These are phyloP conservation scores for Metacarcinus magister DNA, from an alignment of 2,888 invertebrate species.

Conservation along the genomic window DNA sequence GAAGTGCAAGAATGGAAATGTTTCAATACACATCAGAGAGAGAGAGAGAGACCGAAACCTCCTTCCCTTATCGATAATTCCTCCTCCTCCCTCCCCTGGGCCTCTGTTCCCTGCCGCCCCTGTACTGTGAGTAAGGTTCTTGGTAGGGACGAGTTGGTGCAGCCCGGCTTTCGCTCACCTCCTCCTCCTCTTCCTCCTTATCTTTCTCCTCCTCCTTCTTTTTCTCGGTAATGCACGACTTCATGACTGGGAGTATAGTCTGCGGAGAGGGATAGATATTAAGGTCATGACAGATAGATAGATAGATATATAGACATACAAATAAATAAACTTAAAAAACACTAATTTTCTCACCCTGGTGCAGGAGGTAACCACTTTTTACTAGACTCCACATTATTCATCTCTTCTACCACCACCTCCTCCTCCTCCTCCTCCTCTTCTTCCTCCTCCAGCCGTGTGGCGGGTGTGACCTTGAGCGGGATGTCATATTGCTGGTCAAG, in stretches of 20 bases:
- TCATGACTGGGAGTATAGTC: conserved; percentile 9
- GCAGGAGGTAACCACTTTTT: conserved; percentile 65
- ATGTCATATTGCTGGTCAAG: conserved; percentile 94
- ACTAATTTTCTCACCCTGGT: background rate
- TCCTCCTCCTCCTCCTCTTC: conserved; percentile 41
- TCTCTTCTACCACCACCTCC: background rate
- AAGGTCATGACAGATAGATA: background rate
- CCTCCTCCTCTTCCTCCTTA: background rate
- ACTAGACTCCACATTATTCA: conserved; percentile 13
- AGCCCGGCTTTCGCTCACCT: background rate
- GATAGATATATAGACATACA: background rate
- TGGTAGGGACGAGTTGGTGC: background rate
- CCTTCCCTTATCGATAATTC: background rate
- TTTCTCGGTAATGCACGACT: conserved; percentile 3
- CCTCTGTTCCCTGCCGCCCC: background rate
- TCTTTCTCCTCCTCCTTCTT: background rate
- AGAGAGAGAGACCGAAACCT: too few relatives aligned
- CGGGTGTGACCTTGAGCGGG: conserved; percentile 84
- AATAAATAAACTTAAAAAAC: background rate
- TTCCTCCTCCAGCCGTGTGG: conserved; percentile 31
- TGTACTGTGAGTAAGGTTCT: background rate
- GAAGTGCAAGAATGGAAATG: too few relatives aligned
- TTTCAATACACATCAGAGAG: too few relatives aligned
- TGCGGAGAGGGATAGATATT: background rate
- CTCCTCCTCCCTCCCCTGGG: background rate